Evolutionary conservation across 2,888 invertebrate genomes (phyloP), one percentile per base, ranked within the genome.

Genomic region (Meghimatium bilineatum): DNA sequence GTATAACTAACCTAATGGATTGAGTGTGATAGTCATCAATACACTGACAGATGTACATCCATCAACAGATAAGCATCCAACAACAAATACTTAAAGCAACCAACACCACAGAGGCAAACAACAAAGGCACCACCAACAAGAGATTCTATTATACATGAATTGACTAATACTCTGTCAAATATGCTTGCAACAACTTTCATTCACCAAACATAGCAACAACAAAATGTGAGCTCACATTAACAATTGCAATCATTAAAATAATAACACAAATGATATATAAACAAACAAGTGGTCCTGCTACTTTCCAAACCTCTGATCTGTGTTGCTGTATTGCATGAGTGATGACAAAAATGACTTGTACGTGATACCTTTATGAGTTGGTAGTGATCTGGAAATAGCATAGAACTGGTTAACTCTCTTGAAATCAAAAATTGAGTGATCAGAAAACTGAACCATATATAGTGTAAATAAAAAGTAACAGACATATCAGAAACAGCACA

Each of bases 271-370:
- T 32, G 67, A 34, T 34, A 10, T 67, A 17, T 67, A 66, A 66
- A 34, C 34, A 5, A 38, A 26, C 12, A 2, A 20, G 0, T 52
- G 49, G 52, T 17, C 6, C 6, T n/a, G 0, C 78, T 81, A 90
- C 85, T 88, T 90, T 38, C 91, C 91, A 87, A 89, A 90, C 29
- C 91, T 86, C 87, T 90, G 90, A 29, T 89, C 85, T 85, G 89
- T 89, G 66, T 86, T 85, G 63, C 89, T 90, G 83, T 88, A 91
- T 6, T 85, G 84, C 29, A 87, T 75, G 76, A 91, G 74, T 32
- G 88, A 79, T 29, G 88, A 87, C 83, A 89, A 85, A 86, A 90
- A 91, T 74, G 89, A 88, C 83, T 89, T 89, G 86, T 90, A 91
- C 72, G 87, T 86, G 38, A 91, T 74, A 49, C 89, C 88, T 86